Conservation (phyloP, 2,888 invertebrate genomes). For the Subacronicta megacephala region DNA sequence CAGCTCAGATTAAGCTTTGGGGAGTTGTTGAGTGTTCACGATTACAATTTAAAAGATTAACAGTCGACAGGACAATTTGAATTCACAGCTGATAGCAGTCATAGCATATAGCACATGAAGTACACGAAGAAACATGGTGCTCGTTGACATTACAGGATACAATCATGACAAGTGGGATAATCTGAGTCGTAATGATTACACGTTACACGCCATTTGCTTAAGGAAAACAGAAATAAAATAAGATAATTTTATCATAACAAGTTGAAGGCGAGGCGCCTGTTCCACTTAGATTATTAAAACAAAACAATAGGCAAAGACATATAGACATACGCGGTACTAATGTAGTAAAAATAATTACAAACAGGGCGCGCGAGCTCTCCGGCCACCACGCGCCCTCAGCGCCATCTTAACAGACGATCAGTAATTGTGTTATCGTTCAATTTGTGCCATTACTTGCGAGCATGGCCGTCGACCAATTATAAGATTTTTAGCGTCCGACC, state of each 20-base stretch:
- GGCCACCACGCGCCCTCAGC: too few species aligned
- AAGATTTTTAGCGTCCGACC: conserved; percentile 55
- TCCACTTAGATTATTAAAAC: conserved; percentile 64
- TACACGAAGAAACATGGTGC: conserved; percentile 5
- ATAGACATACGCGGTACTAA: conserved; percentile 53
- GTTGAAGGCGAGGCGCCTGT: conserved; percentile 41
- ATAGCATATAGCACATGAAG: too few species aligned
- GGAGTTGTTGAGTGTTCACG: conserved; percentile 8
- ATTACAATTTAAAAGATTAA: conserved; percentile 12
- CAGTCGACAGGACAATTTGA: conserved; percentile 6
- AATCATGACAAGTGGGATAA: conserved; percentile 20
- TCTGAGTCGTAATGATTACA: conserved; percentile 39
- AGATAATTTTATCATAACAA: conserved; percentile 59
- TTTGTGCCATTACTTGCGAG: conserved; percentile 57
- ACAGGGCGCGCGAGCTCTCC: conserved; percentile 57
- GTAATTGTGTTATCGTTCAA: conserved; percentile 68
- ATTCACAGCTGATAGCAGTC: too few species aligned
- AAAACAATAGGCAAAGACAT: conserved; percentile 61
- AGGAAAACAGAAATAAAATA: conserved; percentile 53
- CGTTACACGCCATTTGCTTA: conserved; percentile 47
- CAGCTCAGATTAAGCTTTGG: conserved; percentile 41
- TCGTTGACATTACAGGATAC: conserved; percentile 25
- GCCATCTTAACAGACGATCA: conserved; percentile 61
- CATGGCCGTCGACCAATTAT: conserved; percentile 47
- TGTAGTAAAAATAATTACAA: conserved; percentile 66